A percentile compares a stretch with the other conserved stretches of the same genome.
Conservation (phyloP, 1,140 invertebrate species). For the Laupala kohalensis region DNA sequence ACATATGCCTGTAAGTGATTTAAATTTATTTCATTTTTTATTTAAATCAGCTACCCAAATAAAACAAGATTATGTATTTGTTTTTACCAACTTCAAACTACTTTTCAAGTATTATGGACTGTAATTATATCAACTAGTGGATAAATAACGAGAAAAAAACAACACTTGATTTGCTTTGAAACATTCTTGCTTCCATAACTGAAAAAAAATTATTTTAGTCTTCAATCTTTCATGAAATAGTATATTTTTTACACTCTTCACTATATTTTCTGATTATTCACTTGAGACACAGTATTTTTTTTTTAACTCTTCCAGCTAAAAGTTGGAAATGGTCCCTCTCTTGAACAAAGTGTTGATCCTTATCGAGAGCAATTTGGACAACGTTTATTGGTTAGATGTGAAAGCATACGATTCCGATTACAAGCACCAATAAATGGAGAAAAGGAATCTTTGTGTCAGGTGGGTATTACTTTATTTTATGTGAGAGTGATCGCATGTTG, state of each 20-base stretch:
- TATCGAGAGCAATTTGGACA: conserved; percentile 76
- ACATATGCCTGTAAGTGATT: conserved; percentile 38
- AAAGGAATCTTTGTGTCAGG: conserved; percentile 63
- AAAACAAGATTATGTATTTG: too few relatives aligned
- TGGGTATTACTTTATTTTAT: conserved; percentile 18
- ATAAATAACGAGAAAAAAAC: too few relatives aligned
- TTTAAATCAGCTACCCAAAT: too few relatives aligned
- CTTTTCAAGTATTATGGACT: too few relatives aligned
- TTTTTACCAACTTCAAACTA: too few relatives aligned
- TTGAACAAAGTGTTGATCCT: conserved; percentile 38
- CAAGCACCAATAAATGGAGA: conserved; percentile 67
- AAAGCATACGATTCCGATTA: conserved; percentile 64
- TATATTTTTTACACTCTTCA: conserved; percentile 16
- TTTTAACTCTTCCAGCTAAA: conserved; percentile 21
- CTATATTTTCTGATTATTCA: background rate
- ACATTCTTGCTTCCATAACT: background rate
- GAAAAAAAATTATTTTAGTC: background rate
- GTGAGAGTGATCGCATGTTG: too few relatives aligned
- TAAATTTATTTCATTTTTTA: background rate
- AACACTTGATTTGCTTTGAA: too few relatives aligned
- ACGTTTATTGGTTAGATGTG: conserved; percentile 67
- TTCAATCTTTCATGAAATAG: background rate
- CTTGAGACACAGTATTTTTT: background rate
- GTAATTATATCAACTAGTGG: too few relatives aligned
- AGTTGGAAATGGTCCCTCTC: conserved; percentile 21